Evolutionary conservation across 1,140 invertebrate genomes (phyloP).

Genomic region (Philaenus spumarius): DNA sequence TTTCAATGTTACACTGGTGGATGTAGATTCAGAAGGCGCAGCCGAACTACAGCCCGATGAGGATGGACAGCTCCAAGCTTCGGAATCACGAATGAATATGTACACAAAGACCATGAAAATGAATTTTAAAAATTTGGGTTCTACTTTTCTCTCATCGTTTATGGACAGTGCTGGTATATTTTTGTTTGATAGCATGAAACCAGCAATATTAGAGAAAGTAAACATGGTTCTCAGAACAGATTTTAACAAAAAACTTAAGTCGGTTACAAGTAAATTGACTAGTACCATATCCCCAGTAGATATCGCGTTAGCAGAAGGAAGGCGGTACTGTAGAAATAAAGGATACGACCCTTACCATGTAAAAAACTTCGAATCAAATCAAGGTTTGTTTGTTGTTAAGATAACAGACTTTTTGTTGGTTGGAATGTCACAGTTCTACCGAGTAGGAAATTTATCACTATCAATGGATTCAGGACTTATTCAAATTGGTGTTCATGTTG

Average conservation of each 20-base stretch:
- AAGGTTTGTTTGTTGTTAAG: slow-evolving; percentile 24
- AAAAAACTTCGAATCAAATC: slow-evolving; percentile 15
- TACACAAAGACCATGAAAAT: slow-evolving; percentile 66
- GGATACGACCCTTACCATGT: slow-evolving; percentile 59
- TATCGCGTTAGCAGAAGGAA: slow-evolving; percentile 62
- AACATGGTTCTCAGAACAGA: slow-evolving; percentile 51
- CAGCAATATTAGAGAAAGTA: slow-evolving; percentile 68
- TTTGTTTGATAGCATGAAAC: slow-evolving; percentile 78
- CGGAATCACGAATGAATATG: slow-evolving; percentile 71
- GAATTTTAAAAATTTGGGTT: slow-evolving; percentile 73
- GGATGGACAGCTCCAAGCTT: slow-evolving; percentile 64
- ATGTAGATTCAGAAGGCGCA: slow-evolving; percentile 56
- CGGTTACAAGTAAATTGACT: slow-evolving; percentile 41
- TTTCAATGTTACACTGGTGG: slow-evolving; percentile 64
- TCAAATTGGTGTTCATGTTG: slow-evolving; percentile 59
- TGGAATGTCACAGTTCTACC: slow-evolving; percentile 70
- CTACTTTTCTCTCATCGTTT: slow-evolving; percentile 32
- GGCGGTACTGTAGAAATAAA: slow-evolving; percentile 59
- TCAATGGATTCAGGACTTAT: slow-evolving; percentile 51
- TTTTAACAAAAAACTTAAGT: slow-evolving; percentile 32
- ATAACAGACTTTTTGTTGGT: slow-evolving; percentile 57
- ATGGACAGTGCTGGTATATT: too few species aligned
- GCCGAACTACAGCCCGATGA: slow-evolving; percentile 60
- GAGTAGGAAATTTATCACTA: slow-evolving; percentile 68
- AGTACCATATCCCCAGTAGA: slow-evolving; percentile 58